Conservation (phyloP, 2,113 vertebrate genomes). For the Choloepus hoffmanni region DNA sequence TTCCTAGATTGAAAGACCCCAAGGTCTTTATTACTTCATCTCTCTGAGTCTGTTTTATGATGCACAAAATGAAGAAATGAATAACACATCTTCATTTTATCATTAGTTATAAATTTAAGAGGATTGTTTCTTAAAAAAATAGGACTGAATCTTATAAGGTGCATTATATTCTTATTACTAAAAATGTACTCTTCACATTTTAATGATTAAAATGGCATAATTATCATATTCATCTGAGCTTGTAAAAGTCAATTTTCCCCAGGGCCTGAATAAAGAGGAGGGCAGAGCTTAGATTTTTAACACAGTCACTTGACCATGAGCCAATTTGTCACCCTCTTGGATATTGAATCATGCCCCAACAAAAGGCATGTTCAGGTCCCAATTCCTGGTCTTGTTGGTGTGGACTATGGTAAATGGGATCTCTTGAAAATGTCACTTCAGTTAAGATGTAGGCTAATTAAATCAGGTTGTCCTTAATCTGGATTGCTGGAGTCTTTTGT, state of each 20-base stretch:
- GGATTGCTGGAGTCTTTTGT: too few relatives aligned
- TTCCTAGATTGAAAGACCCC: not conserved
- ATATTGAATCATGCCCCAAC: too few relatives aligned
- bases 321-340: not conserved
- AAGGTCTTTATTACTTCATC: not conserved
- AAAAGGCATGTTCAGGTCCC: too few relatives aligned
- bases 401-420: too few relatives aligned
- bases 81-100: not conserved
- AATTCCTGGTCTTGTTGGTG: too few relatives aligned
- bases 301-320: not conserved
- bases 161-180: not conserved
- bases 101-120: not conserved
- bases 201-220: constrained; percentile 48
- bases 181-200: constrained; percentile 30
- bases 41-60: not conserved
- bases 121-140: not conserved
- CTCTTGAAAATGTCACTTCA: too few relatives aligned
- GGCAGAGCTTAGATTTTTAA: not conserved
- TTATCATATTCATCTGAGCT: constrained; percentile 20
- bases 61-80: not conserved
- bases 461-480: too few relatives aligned
- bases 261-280: not conserved
- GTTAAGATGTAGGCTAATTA: too few relatives aligned
- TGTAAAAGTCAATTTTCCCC: constrained; percentile 25
- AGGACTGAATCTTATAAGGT: not conserved